Conservation (phyloP, 2,113 vertebrate genomes). For the Xerus inauris region DNA sequence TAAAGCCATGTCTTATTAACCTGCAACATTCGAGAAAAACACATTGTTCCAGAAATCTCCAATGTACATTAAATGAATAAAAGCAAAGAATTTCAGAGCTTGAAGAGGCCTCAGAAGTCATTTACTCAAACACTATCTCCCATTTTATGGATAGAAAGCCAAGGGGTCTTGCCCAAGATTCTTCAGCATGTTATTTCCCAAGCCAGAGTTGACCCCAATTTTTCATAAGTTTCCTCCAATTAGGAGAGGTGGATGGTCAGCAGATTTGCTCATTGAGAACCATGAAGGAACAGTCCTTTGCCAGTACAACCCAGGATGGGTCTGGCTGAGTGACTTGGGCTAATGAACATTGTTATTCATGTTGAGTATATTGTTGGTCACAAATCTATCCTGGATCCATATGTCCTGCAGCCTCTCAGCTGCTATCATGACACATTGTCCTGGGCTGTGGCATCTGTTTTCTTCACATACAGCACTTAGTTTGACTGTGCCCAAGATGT, state of each 20-base stretch:
- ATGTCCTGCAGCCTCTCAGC: neutral
- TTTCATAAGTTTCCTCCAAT: neutral
- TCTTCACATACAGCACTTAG: neutral
- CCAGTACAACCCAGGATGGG: neutral
- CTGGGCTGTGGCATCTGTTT: neutral
- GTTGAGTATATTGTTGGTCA: too few species aligned
- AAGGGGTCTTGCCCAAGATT: neutral
- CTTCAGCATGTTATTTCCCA: neutral
- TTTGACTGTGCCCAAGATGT: neutral
- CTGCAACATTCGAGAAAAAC: neutral
- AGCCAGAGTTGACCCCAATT: neutral
- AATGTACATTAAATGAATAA: neutral
- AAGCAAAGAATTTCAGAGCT: neutral
- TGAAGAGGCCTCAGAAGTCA: neutral
- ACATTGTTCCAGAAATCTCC: neutral
- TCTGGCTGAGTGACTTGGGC: neutral
- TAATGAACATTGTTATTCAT: rapidly evolving
- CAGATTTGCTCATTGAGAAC: neutral
- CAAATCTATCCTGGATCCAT: neutral
- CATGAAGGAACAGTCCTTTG: neutral
- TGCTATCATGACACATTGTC: neutral
- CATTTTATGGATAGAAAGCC: neutral
- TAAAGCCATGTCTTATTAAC: neutral
- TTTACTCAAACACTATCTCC: neutral
- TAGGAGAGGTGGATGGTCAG: neutral